Evolutionary conservation across 2,113 vertebrate species (phyloP).

Genomic region (Hemibagrus wyckioides): DNA sequence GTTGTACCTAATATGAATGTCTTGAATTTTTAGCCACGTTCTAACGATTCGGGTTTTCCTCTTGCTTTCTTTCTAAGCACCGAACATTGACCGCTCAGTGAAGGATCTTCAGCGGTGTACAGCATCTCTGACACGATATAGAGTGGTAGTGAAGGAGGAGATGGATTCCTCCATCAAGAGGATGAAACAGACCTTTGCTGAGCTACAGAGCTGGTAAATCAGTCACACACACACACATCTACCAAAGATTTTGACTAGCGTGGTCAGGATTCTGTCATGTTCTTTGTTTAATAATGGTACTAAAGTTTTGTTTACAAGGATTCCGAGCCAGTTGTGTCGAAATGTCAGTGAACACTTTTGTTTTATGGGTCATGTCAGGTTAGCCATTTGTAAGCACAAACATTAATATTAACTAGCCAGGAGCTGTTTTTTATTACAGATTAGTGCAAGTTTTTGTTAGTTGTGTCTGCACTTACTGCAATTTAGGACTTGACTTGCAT

Average conservation of each 20-base stretch:
- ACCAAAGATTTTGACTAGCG: no score
- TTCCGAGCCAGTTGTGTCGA: no score
- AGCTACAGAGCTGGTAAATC: constrained; percentile 88
- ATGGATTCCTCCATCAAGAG: constrained; percentile 94
- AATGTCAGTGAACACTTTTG: neutral
- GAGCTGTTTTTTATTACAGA: neutral
- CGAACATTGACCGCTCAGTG: constrained; percentile 92
- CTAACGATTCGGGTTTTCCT: neutral
- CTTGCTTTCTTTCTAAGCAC: constrained; percentile 67
- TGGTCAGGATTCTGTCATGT: neutral
- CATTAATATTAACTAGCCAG: neutral
- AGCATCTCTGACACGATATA: constrained; percentile 91
- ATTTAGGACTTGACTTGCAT: neutral
- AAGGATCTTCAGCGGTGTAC: constrained; percentile 95
- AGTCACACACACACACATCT: neutral
- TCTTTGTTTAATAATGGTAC: neutral
- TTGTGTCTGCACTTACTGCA: neutral
- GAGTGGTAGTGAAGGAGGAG: constrained; percentile 90
- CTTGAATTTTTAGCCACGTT: neutral
- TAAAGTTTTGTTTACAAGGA: no score
- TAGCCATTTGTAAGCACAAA: constrained; percentile 5
- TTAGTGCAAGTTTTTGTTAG: neutral
- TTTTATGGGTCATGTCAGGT: constrained; percentile 27
- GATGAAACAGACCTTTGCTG: constrained; percentile 93
- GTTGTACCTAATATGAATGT: no score